Evolutionary conservation across 2,888 invertebrate species (phyloP).

Genomic region (Zonitis immaculata): DNA sequence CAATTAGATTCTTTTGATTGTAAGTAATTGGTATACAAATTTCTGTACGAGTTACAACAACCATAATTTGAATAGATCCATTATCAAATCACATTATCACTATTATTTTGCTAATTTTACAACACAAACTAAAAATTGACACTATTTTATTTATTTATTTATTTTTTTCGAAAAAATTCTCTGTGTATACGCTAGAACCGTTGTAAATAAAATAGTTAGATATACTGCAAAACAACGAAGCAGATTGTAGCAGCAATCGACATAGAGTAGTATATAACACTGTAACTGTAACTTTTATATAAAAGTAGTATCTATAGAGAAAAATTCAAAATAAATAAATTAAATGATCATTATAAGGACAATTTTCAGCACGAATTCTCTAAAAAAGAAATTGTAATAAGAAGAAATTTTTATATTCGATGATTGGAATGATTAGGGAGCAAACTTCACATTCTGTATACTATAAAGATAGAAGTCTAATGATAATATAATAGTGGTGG

Average conservation of each 20-base stretch:
- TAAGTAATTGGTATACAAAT: constrained; percentile 39
- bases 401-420: background rate
- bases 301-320: constrained; percentile 16
- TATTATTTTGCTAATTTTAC: too few species aligned
- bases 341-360: too few species aligned
- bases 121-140: too few species aligned
- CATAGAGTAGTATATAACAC: constrained; percentile 13
- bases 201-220: constrained; percentile 15
- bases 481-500: background rate
- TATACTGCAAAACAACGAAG: constrained; percentile 18
- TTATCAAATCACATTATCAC: background rate
- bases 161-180: too few species aligned
- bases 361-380: constrained; percentile 2
- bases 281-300: constrained; percentile 20
- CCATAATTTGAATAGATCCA: constrained; percentile 33
- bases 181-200: constrained; percentile 17
- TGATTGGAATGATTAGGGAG: background rate
- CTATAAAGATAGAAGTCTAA: background rate
- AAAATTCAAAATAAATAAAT: too few species aligned
- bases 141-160: too few species aligned
- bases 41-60: constrained; percentile 39
- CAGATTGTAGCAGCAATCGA: constrained; percentile 22
- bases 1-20: constrained; percentile 30
- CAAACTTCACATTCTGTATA: background rate
- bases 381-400: too few species aligned